Conservation (phyloP, 64 coral and sea anemone species). For the Stichodactyla helianthus region DNA sequence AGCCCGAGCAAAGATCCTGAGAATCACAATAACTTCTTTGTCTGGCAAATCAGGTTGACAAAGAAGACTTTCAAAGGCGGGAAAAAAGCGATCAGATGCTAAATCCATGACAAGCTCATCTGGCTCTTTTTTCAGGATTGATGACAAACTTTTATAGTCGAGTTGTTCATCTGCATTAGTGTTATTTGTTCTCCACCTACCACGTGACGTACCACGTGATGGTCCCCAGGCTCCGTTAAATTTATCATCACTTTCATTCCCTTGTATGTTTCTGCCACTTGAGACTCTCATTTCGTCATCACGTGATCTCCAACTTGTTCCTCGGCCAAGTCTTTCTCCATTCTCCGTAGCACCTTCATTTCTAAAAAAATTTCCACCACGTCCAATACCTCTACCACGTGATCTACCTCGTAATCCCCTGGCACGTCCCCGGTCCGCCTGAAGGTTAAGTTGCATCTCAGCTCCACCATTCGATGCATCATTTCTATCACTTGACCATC, state of each 20-base stretch:
- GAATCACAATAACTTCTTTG: constrained; percentile 22
- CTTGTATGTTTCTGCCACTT: neutral
- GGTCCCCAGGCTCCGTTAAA: neutral
- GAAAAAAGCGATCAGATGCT: constrained; percentile 35
- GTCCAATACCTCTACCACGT: neutral
- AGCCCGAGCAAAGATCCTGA: constrained; percentile 14
- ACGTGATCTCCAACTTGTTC: neutral
- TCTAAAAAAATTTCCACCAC: too few species aligned
- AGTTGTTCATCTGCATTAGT: neutral
- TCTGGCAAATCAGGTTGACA: constrained; percentile 13
- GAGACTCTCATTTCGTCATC: neutral
- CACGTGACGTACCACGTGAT: neutral
- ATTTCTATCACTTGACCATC: neutral
- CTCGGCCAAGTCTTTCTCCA: neutral
- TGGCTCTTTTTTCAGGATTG: constrained; percentile 18
- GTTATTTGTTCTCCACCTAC: neutral
- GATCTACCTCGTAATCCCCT: neutral
- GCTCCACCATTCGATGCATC: neutral
- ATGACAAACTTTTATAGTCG: constrained; percentile 21
- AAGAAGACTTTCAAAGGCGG: constrained; percentile 30
- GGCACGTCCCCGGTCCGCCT: too few species aligned
- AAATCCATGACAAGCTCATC: constrained; percentile 42
- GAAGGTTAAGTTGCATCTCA: too few species aligned
- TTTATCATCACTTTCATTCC: neutral
- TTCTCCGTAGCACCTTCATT: neutral